Evolutionary conservation across 2,797 vertebrate genomes (phyloP).

Genomic region (Myotis vivesi): DNA sequence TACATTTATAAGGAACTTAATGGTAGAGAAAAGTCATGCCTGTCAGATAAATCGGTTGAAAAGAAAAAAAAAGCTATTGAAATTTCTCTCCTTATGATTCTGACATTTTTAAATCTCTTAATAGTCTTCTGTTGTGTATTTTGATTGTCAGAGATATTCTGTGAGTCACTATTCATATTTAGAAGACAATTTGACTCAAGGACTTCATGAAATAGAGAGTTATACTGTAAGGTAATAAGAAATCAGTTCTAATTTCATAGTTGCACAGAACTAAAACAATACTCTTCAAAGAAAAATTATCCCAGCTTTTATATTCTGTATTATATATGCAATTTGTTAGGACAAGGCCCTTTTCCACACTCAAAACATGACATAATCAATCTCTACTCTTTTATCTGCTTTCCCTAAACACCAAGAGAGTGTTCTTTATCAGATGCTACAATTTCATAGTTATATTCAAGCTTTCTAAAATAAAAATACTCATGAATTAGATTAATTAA

Average conservation of each 20-base stretch:
- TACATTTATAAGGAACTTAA: neutral
- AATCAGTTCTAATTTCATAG: neutral
- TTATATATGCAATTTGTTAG: conserved; percentile 18
- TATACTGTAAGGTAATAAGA: neutral
- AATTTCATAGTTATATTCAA: neutral
- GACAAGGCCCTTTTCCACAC: neutral
- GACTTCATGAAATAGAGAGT: neutral
- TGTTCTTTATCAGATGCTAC: neutral
- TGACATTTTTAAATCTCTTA: neutral
- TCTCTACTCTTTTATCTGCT: neutral
- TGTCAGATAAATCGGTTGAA: neutral
- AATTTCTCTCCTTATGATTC: neutral
- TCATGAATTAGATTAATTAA: neutral
- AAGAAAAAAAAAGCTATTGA: neutral
- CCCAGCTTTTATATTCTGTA: conserved; percentile 4
- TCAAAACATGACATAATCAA: neutral
- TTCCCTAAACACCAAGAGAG: neutral
- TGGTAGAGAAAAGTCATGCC: neutral
- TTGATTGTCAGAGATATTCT: neutral
- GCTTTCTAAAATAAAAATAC: neutral
- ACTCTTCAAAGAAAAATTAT: conserved; percentile 22
- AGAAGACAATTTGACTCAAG: neutral
- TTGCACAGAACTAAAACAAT: neutral
- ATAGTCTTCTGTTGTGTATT: neutral
- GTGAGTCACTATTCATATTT: neutral